phyloP scores from a whole-genome alignment of 1,140 invertebrate species.

The Drosophila nebulosa region DNA sequence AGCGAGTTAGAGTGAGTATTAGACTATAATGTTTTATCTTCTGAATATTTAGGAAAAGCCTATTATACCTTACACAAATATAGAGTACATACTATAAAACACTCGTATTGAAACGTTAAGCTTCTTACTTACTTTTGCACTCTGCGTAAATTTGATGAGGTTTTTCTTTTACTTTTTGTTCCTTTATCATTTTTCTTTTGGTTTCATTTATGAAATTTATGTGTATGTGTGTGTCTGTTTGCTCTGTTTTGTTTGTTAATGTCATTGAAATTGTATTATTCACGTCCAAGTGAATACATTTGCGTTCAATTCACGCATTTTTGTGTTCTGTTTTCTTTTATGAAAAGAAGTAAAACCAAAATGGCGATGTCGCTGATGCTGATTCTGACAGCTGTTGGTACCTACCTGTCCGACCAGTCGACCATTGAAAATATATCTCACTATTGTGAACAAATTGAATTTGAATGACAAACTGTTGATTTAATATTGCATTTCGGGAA shows the following conservation, averaged over 20 bases:
- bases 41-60: too few species aligned
- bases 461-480: constrained; percentile 50
- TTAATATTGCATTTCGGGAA: constrained; percentile 60
- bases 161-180: constrained; percentile 31
- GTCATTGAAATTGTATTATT: constrained; percentile 77
- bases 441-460: constrained; percentile 27
- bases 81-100: not conserved
- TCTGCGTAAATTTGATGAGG: constrained; percentile 53
- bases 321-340: not conserved
- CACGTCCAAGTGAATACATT: constrained; percentile 68
- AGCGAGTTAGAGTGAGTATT: too few species aligned
- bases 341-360: constrained; percentile 16
- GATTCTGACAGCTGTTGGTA: constrained; percentile 46
- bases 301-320: constrained; percentile 53
- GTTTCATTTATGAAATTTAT: constrained; percentile 73
- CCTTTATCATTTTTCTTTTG: constrained; percentile 16
- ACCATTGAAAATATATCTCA: constrained; percentile 31
- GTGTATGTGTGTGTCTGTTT: not conserved
- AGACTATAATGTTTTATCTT: too few species aligned
- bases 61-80: not conserved
- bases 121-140: constrained; percentile 37
- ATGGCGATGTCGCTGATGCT: constrained; percentile 42
- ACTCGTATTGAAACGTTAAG: constrained; percentile 43
- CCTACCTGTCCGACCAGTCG: constrained; percentile 31
- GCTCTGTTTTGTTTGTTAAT: constrained; percentile 52